Conservation (phyloP, 2,888 invertebrate species). For the Melangyna quadrimaculata region DNA sequence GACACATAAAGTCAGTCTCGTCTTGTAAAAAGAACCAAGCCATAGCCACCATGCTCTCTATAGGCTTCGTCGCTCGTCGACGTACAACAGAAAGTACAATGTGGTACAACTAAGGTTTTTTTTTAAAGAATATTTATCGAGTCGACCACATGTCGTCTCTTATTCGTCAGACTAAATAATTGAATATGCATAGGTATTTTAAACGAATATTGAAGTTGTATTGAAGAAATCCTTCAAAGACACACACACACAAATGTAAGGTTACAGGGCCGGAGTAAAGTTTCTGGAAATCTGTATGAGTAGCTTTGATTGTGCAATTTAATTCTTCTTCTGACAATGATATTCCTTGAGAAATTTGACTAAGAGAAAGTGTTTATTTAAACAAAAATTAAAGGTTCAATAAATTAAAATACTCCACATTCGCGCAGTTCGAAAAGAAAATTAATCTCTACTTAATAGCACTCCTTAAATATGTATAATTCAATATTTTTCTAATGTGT, state of each 20-base stretch:
- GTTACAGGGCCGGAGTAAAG: background rate
- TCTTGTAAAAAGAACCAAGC: constrained; percentile 7
- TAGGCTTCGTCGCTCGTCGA: background rate
- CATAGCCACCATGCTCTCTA: constrained; percentile 5
- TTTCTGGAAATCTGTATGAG: too few species aligned
- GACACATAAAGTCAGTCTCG: constrained; percentile 15
- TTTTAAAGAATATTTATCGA: constrained; percentile 14
- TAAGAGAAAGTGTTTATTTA: too few species aligned
- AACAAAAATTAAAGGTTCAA: too few species aligned
- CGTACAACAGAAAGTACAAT: constrained; percentile 4
- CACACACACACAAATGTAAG: background rate
- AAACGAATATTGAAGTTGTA: constrained; percentile 13
- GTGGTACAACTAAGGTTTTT: background rate
- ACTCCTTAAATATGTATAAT: too few species aligned
- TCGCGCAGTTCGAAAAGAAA: background rate
- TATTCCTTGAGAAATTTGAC: too few species aligned
- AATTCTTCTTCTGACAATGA: too few species aligned
- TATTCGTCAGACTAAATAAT: constrained; percentile 48
- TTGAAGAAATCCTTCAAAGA: constrained; percentile 26
- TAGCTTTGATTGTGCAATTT: too few species aligned
- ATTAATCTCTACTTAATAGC: background rate
- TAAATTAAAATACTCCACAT: background rate
- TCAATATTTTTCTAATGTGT: too few species aligned
- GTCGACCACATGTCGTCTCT: constrained; percentile 61
- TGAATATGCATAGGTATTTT: constrained; percentile 33